These are phyloP conservation scores for Dromiciops gliroides DNA, from an alignment of 2,113 vertebrate genomes.

Conservation along the genomic window DNA sequence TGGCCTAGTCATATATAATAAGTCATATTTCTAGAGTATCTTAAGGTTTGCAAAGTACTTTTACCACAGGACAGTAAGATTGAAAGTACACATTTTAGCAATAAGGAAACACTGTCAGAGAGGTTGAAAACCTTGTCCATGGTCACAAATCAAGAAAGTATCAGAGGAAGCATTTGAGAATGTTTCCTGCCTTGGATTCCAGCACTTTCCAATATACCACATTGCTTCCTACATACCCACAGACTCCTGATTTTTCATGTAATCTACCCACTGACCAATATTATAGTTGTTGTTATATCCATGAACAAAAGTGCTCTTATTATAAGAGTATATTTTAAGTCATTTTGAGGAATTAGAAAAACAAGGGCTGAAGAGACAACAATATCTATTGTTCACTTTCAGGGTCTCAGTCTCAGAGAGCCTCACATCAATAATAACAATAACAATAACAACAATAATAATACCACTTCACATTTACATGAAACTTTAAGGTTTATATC, in stretches of 20 bases:
- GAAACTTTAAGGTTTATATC: not conserved
- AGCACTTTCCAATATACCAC: not conserved
- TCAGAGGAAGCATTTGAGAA: not conserved
- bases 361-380: slow-evolving; percentile 23
- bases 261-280: not conserved
- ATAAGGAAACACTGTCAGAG: not conserved
- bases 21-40: not conserved
- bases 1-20: not conserved
- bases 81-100: not conserved
- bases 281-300: not conserved
- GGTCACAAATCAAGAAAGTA: not conserved
- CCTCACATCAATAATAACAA: too few species aligned
- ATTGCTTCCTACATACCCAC: not conserved
- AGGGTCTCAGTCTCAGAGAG: too few species aligned
- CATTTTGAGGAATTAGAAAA: slow-evolving; percentile 48
- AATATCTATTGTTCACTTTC: not conserved
- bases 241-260: not conserved
- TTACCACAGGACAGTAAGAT: not conserved
- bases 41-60: not conserved
- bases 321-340: not conserved
- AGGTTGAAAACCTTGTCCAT: not conserved
- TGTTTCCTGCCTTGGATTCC: not conserved
- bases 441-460: too few species aligned
- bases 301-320: not conserved
- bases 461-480: too few species aligned